These are phyloP conservation scores for Proisotoma minuta DNA, from an alignment of 2,888 invertebrate species.

Conservation along the genomic window DNA sequence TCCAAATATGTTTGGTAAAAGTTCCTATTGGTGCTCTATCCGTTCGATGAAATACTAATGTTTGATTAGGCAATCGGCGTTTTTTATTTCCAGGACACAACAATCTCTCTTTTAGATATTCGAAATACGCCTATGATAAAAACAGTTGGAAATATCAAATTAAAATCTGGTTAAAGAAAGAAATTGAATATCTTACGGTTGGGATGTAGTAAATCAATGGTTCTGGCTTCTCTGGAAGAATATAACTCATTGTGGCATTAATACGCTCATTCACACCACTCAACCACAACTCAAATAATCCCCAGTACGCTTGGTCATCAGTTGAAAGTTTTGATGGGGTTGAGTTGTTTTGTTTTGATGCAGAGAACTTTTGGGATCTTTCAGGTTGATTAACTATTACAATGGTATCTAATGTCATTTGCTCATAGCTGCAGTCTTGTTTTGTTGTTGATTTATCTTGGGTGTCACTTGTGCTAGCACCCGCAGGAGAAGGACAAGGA, in stretches of 20 bases:
- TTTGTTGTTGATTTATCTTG: no score
- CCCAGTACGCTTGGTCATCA: no score
- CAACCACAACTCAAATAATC: slow-evolving; percentile 70
- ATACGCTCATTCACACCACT: slow-evolving; percentile 71
- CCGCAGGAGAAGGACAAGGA: not conserved
- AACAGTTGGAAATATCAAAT: not conserved
- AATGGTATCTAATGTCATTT: no score
- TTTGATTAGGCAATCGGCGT: slow-evolving; percentile 63
- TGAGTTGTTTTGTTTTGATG: no score
- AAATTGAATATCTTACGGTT: slow-evolving; percentile 53
- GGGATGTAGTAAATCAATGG: slow-evolving; percentile 67
- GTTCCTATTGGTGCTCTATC: slow-evolving; percentile 63
- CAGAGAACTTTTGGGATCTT: no score
- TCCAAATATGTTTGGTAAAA: slow-evolving; percentile 67
- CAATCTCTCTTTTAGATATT: slow-evolving; percentile 66
- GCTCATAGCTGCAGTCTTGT: no score
- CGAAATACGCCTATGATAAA: slow-evolving; percentile 61
- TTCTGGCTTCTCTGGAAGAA: slow-evolving; percentile 62
- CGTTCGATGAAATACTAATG: slow-evolving; percentile 58
- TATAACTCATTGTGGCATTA: slow-evolving; percentile 69
- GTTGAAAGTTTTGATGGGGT: no score
- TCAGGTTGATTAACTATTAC: no score
- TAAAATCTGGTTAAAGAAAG: not conserved
- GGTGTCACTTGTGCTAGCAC: not conserved
- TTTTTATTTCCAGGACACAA: slow-evolving; percentile 59